These are phyloP conservation scores for Hetaerina americana DNA, from an alignment of 1,140 invertebrate species.

Conservation along the genomic window DNA sequence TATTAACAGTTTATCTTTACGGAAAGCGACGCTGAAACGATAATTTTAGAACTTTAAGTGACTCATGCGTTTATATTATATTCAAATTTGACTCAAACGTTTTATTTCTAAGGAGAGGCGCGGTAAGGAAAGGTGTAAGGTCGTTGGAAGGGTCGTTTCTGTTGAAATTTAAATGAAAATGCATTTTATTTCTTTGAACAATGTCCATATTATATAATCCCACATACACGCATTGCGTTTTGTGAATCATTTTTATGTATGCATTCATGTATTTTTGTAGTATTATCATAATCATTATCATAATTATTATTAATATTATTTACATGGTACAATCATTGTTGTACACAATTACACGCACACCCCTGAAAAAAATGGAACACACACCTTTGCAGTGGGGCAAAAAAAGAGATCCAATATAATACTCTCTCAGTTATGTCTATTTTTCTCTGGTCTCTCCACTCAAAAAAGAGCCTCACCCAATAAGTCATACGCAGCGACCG, in stretches of 20 bases:
- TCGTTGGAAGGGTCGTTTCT: no score
- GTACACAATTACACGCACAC: background rate
- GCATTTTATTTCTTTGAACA: background rate
- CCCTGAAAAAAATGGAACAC: background rate
- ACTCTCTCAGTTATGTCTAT: background rate
- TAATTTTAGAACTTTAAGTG: no score
- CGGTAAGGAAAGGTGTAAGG: no score
- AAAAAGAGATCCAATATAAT: background rate
- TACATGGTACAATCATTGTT: background rate
- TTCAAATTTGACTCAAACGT: no score
- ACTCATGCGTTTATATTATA: no score
- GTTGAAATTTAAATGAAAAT: background rate
- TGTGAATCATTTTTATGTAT: constrained; percentile 1
- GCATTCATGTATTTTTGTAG: background rate
- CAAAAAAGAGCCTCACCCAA: background rate
- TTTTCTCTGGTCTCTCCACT: background rate
- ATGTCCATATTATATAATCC: background rate
- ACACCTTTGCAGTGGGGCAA: background rate
- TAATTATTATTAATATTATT: background rate
- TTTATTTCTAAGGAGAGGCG: no score
- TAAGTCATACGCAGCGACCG: background rate
- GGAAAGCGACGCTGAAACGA: no score
- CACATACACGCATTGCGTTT: background rate
- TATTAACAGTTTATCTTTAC: no score
- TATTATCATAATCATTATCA: constrained; percentile 1